Evolutionary conservation across 1,140 invertebrate genomes (phyloP), one percentile per base, ranked within the genome.

Genomic region (Ostrea denselamellosa): DNA sequence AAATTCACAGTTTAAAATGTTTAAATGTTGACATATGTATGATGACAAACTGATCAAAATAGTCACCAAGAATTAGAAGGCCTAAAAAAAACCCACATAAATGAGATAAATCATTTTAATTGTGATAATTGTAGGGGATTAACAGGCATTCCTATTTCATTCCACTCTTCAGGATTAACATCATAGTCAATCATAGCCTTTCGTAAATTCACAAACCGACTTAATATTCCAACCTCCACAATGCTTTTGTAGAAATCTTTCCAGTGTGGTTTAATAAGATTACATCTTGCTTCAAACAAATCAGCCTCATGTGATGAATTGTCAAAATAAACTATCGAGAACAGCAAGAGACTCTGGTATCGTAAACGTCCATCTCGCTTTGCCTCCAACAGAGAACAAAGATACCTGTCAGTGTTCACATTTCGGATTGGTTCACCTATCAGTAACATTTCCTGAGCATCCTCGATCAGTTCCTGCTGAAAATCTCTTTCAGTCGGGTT

Each of bases 161-260:
- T 85, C 95, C 95, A 96, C 93, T 96, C 95, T 84, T 91, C 89
- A 68, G 93, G 95, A 94, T 97, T 97, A 12, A 97, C 94, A 96
- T 98, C 97, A 95, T 96, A 98, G 94, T 98, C 96, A 82, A 94
- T 95, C 96, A 97, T 97, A 93, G 96, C 96, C 90, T 96, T 95
- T 77, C 96, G 95, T 44, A 97, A 94, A 86, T 96, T 95, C 96
- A 96, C 97, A 97, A 97, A 98, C 86, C 95, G 95, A 86, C 97
- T 96, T 92, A 97, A 95, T 90, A 97, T 96, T 8, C 98, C 97
- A 88, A 98, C 93, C 94, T 98, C 98, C 51, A 98, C 94, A 88
- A 98, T 96, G 90, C 96, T 95, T 28, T 92, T 90, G 71, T 92
- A 88, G 86, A 93, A 92, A 10, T 94, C 90, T 62, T 90, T 84